Percentiles rank a stretch among this genome's conserved stretches.
Conservation (phyloP, 2,113 vertebrate species). For the Proteles cristata region DNA sequence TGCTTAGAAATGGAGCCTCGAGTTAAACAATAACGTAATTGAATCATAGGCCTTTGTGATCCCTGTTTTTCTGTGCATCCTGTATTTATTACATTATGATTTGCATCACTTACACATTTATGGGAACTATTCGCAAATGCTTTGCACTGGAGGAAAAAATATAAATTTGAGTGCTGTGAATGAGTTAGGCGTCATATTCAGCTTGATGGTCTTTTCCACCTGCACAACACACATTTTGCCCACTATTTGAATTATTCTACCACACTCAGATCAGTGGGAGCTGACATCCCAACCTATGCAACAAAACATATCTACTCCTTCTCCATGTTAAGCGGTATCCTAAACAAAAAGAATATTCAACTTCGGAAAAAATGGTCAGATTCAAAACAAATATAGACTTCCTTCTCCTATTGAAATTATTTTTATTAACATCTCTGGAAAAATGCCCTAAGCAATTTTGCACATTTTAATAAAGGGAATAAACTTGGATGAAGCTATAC, state of each 20-base stretch:
- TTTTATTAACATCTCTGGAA: background rate
- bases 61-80: constrained; percentile 67
- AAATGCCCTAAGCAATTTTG: background rate
- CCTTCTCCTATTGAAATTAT: background rate
- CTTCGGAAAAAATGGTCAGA: background rate
- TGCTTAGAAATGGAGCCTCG: constrained; percentile 44
- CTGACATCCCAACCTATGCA: constrained; percentile 64
- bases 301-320: constrained; percentile 9
- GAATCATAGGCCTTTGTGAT: constrained; percentile 71
- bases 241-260: constrained; percentile 11
- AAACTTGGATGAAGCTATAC: background rate
- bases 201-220: constrained; percentile 55
- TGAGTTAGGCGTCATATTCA: constrained; percentile 64
- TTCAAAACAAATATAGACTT: background rate
- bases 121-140: constrained; percentile 41
- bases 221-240: constrained; percentile 54
- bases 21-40: constrained; percentile 57
- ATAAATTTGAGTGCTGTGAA: constrained; percentile 75
- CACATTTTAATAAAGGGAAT: background rate
- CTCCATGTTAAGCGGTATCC: background rate
- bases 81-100: constrained; percentile 69
- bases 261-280: constrained; percentile 54
- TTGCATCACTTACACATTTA: constrained; percentile 70
- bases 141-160: constrained; percentile 41
- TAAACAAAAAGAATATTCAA: background rate